Conservation (phyloP, 2,797 vertebrate species). For the Prunella strophiata region DNA sequence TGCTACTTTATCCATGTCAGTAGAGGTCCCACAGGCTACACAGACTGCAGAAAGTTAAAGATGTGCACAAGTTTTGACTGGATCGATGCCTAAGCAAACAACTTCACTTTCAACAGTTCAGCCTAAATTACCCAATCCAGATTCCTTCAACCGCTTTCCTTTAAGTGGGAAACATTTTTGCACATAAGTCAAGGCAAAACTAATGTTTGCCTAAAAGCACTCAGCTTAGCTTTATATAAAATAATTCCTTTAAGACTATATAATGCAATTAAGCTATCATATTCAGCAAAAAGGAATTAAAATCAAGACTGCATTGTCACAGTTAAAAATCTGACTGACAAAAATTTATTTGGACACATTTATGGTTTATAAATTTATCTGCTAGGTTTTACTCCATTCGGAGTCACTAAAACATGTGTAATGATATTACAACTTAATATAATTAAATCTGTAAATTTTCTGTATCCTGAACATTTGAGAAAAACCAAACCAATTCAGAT, state of each 20-base stretch:
- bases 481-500: background rate
- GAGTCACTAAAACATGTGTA: background rate
- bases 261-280: background rate
- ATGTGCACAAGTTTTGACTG: slow-evolving; percentile 19
- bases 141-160: slow-evolving; percentile 11
- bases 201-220: background rate
- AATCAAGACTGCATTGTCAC: background rate
- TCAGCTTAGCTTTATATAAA: background rate
- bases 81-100: slow-evolving; percentile 31
- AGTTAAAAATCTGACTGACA: background rate
- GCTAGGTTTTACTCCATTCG: background rate
- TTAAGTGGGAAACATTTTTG: slow-evolving; percentile 26
- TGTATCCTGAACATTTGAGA: background rate
- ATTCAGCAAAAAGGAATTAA: background rate
- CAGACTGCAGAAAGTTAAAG: slow-evolving; percentile 34
- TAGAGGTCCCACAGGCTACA: slow-evolving; percentile 37
- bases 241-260: background rate
- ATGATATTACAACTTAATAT: background rate
- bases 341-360: background rate
- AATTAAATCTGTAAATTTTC: background rate
- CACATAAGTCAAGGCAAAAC: background rate
- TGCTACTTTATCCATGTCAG: slow-evolving; percentile 20
- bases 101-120: slow-evolving; percentile 35
- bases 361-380: background rate
- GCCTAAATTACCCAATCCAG: slow-evolving; percentile 15